phyloP scores from a whole-genome alignment of 2,797 vertebrate genomes.

The Anolis apletophallus region DNA sequence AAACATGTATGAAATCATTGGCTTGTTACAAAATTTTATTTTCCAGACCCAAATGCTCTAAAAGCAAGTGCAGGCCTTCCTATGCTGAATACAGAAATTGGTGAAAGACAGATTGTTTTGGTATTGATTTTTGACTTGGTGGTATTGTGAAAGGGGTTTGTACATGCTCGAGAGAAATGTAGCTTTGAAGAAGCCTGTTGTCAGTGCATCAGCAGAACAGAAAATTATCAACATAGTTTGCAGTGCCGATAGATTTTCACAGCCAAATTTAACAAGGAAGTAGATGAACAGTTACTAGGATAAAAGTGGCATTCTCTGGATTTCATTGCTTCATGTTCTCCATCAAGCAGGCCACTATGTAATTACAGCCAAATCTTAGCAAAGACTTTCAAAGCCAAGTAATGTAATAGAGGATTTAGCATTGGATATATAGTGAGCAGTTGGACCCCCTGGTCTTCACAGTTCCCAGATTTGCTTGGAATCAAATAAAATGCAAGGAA shows the following conservation, averaged over 20 bases:
- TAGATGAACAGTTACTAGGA: neutral
- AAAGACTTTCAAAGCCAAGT: neutral
- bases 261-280: neutral
- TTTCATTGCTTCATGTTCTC: neutral
- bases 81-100: conserved; percentile 7
- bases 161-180: neutral
- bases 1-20: conserved; percentile 3
- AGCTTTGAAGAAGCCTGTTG: neutral
- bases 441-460: neutral
- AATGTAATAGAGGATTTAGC: neutral
- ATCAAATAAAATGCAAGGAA: neutral
- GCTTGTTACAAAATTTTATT: conserved; percentile 2
- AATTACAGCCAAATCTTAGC: neutral
- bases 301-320: neutral
- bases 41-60: neutral
- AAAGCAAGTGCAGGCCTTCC: neutral
- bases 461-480: neutral
- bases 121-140: conserved; percentile 25
- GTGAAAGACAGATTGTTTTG: neutral
- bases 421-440: neutral
- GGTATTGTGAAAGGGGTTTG: neutral
- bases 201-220: neutral
- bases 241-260: neutral
- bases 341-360: neutral
- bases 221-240: neutral